phyloP scores from a whole-genome alignment of 1,140 invertebrate genomes.

The Brachionus koreanus region DNA sequence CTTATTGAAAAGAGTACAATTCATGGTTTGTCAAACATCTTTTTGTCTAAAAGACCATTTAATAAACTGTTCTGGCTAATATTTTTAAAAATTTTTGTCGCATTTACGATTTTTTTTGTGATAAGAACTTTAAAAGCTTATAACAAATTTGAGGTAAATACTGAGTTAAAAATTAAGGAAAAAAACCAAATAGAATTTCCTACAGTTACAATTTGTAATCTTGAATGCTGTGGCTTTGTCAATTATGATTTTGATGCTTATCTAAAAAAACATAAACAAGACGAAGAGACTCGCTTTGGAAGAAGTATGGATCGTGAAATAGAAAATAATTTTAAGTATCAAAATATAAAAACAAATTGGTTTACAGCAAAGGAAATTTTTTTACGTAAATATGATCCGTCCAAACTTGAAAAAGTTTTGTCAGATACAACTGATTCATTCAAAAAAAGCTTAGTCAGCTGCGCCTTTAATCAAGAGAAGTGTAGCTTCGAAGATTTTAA shows the following conservation, averaged over 20 bases:
- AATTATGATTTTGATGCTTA: constrained; percentile 15
- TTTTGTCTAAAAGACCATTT: background rate
- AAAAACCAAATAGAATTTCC: constrained; percentile 26
- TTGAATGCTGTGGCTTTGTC: background rate
- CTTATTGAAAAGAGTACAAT: background rate
- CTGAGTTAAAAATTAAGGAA: background rate
- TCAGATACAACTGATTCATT: background rate
- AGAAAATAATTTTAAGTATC: background rate
- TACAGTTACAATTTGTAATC: constrained; percentile 31
- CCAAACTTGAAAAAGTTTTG: background rate
- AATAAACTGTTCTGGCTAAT: constrained; percentile 5
- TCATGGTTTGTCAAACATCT: background rate
- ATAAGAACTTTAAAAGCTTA: background rate
- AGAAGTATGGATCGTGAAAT: background rate
- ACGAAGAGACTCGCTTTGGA: background rate
- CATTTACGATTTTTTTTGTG: background rate
- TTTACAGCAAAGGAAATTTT: constrained; percentile 30
- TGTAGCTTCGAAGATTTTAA: background rate
- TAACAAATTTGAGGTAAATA: constrained; percentile 1
- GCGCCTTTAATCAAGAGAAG: background rate
- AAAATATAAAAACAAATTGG: background rate
- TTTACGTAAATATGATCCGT: background rate
- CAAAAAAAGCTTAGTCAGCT: background rate
- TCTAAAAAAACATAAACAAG: background rate
- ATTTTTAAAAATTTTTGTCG: background rate